Evolutionary conservation across 1,140 invertebrate genomes (phyloP), one percentile per base, ranked within the genome.

Genomic region (Drosophila azteca): DNA sequence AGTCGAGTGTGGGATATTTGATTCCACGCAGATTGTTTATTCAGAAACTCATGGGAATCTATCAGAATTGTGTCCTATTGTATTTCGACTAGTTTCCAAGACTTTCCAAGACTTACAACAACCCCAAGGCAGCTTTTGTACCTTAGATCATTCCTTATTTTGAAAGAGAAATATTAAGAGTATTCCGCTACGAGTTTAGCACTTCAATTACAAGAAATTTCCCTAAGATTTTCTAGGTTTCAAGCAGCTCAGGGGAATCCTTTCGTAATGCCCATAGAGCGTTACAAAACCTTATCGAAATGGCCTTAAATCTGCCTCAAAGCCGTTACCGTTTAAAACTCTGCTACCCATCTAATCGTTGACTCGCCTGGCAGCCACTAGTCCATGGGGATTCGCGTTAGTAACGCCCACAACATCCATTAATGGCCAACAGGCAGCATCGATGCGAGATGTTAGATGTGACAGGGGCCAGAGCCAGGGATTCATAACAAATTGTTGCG

Each of bases 401-500:
- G 72, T 15, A 29, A 69, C 59, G 81, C 81, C 81, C 64, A 74
- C 81, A 63, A 85, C 77, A 81, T 87, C 77, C 81, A 81, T 87
- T 85, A 81, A 80, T 64, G 62, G 82, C 50, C 59, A 59, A 43
- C 57, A 57, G 57, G 68, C 53, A 68, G 64, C 67, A 45, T n/a
- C 31, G 31, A 35, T 51, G 50, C 57, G 3, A 26, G 24, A 26
- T 26, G 24, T 5, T 5, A 26, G 62, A 74, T 71, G 70, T 63
- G 73, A 73, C 62, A 80, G 71, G 50, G 48, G 31, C 41, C 45
- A 31, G 58, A 63, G 52, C 60, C 59, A 41, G 62, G 72, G 75
- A 87, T 81, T 77, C 73, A 81, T 80, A 85, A 75, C 81, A 87
- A 85, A 81, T 85, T 85, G 81, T 74, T 80, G 77, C 77, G 51